Percentiles rank a stretch among this genome's conserved stretches.
Evolutionary conservation across 1,140 invertebrate species (phyloP).

Genomic region (Leptopilina clavipes): DNA sequence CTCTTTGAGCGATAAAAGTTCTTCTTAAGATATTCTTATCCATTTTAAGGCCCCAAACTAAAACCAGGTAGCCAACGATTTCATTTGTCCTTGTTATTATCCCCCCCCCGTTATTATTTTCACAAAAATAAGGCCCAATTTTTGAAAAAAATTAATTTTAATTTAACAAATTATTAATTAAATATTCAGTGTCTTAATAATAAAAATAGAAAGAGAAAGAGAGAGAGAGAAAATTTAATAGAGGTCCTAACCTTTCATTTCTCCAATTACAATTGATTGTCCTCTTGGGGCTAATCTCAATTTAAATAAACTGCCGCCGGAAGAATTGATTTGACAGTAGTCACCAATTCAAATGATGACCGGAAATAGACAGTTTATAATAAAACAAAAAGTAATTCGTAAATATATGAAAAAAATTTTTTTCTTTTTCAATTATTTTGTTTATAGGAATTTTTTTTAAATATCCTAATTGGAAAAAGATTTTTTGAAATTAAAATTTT

Average conservation of each 20-base stretch:
- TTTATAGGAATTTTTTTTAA: neutral
- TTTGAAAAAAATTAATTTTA: neutral
- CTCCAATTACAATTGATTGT: neutral
- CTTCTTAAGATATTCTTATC: slow-evolving; percentile 63
- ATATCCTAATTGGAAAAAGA: no score
- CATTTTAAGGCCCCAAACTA: slow-evolving; percentile 37
- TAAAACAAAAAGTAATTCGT: neutral
- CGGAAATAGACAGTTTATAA: neutral
- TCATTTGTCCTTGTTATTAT: slow-evolving; percentile 23
- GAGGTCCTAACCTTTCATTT: neutral
- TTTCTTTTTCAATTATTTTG: neutral
- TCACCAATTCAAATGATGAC: neutral
- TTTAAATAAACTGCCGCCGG: neutral
- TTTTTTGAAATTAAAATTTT: neutral
- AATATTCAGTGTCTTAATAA: no score
- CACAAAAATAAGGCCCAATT: no score
- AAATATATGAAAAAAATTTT: neutral
- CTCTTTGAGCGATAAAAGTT: slow-evolving; percentile 60
- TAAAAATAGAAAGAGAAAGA: neutral
- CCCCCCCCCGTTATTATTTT: neutral
- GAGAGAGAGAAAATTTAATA: neutral
- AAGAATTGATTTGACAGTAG: slow-evolving; percentile 1
- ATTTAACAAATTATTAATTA: no score
- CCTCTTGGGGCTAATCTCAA: neutral
- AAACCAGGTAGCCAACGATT: slow-evolving; percentile 53